These are phyloP conservation scores for Polydrusus pterygomalis DNA, from an alignment of 2,888 invertebrate genomes.

Conservation along the genomic window DNA sequence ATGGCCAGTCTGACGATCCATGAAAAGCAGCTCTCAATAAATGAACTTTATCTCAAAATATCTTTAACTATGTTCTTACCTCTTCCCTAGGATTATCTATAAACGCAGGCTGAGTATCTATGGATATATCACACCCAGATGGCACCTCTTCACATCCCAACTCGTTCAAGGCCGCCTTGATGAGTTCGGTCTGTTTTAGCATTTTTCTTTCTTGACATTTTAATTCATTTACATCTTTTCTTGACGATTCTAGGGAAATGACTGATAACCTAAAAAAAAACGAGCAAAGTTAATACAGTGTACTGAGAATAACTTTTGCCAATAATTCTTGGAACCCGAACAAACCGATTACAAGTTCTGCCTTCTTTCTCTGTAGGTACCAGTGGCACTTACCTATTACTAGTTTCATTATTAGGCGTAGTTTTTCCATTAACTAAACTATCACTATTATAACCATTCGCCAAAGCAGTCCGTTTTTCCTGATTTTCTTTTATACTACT, in stretches of 20 bases:
- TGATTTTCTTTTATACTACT: constrained; percentile 86
- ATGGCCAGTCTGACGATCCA: too few species aligned
- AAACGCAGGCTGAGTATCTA: constrained; percentile 76
- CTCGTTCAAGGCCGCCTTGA: constrained; percentile 88
- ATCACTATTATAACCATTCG: constrained; percentile 60
- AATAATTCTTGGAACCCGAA: too few species aligned
- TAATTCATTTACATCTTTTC: constrained; percentile 85
- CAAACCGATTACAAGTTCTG: too few species aligned
- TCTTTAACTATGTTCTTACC: constrained; percentile 39
- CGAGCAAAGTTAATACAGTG: neutral
- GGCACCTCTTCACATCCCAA: constrained; percentile 92
- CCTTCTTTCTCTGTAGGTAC: too few species aligned
- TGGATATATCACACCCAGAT: constrained; percentile 80
- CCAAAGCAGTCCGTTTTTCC: constrained; percentile 75
- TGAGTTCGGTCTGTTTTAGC: constrained; percentile 87
- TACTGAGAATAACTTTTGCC: too few species aligned
- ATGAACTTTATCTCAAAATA: neutral
- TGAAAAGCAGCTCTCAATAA: too few species aligned
- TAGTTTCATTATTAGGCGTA: constrained; percentile 64
- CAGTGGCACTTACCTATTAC: constrained; percentile 65
- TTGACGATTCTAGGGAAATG: constrained; percentile 64
- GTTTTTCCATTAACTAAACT: constrained; percentile 68
- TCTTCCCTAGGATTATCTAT: constrained; percentile 66
- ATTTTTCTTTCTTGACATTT: constrained; percentile 90
- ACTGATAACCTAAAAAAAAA: constrained; percentile 62